Conservation (phyloP, 53 echinoderm and acorn worm species). For the Antedon mediterranea region DNA sequence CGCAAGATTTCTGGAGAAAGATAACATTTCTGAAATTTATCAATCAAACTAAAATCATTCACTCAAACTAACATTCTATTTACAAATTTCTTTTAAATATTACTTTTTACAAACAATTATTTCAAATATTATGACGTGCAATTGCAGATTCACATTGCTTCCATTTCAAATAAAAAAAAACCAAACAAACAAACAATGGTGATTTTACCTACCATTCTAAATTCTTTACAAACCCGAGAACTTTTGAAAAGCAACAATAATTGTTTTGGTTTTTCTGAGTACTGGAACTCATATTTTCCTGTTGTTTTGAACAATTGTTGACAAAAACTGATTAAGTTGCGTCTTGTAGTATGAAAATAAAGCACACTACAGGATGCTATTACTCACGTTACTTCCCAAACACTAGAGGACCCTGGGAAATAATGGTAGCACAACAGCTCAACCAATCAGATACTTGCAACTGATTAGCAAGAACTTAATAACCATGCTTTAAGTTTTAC, state of each 20-base stretch:
- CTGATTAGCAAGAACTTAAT: not conserved
- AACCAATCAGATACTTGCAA: not conserved
- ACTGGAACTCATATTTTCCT: not conserved
- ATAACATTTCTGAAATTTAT: too few species aligned
- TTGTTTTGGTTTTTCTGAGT: not conserved
- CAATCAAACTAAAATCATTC: too few species aligned
- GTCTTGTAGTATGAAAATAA: not conserved
- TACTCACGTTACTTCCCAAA: not conserved
- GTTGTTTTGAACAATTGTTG: not conserved
- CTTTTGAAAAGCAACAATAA: not conserved
- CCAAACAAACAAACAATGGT: too few species aligned
- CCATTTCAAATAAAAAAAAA: too few species aligned
- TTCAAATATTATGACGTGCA: too few species aligned
- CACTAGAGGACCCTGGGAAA: not conserved
- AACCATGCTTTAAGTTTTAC: too few species aligned
- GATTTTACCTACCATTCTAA: not conserved
- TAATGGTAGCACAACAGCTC: not conserved
- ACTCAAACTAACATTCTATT: too few species aligned
- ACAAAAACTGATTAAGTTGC: not conserved
- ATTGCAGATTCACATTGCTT: too few species aligned
- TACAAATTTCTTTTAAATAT: too few species aligned
- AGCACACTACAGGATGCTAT: not conserved
- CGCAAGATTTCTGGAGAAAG: too few species aligned
- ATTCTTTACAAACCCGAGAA: not conserved
- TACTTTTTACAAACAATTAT: too few species aligned